Conservation (phyloP, 1,140 invertebrate genomes). For the Drosophila dunni region DNA sequence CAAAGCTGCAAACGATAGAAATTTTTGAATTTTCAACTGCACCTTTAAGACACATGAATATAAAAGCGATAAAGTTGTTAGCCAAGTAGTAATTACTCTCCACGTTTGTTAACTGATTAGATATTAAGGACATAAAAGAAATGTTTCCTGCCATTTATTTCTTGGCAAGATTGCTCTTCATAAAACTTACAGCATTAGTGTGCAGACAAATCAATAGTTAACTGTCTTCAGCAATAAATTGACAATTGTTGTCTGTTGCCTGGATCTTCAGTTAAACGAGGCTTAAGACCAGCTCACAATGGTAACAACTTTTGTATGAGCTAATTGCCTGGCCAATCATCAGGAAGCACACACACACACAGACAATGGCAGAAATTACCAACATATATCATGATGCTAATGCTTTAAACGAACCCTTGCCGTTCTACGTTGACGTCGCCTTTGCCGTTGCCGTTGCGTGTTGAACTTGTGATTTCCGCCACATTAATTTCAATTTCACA, state of each 20-base stretch:
- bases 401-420: conserved; percentile 61
- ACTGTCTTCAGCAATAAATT: conserved; percentile 15
- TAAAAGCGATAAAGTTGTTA: neutral
- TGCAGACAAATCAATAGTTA: conserved; percentile 24
- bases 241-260: conserved; percentile 10
- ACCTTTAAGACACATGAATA: neutral
- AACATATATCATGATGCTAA: conserved; percentile 74
- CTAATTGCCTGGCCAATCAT: conserved; percentile 77
- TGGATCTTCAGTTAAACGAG: conserved; percentile 17
- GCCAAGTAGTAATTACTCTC: neutral
- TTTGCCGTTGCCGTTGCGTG: conserved; percentile 40
- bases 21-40: conserved; percentile 23
- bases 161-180: neutral
- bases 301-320: conserved; percentile 9
- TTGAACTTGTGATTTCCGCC: conserved; percentile 81
- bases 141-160: no score
- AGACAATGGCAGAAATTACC: conserved; percentile 65
- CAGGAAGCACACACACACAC: conserved; percentile 12
- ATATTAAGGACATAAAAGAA: no score
- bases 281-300: conserved; percentile 17
- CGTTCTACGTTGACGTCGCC: neutral
- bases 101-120: no score
- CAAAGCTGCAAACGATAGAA: neutral
- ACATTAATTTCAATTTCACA: conserved; percentile 82
- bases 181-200: neutral